Evolutionary conservation across 2,797 vertebrate species (phyloP), one percentile per base, ranked within the genome.

Genomic region (Gallinago solitaria): DNA sequence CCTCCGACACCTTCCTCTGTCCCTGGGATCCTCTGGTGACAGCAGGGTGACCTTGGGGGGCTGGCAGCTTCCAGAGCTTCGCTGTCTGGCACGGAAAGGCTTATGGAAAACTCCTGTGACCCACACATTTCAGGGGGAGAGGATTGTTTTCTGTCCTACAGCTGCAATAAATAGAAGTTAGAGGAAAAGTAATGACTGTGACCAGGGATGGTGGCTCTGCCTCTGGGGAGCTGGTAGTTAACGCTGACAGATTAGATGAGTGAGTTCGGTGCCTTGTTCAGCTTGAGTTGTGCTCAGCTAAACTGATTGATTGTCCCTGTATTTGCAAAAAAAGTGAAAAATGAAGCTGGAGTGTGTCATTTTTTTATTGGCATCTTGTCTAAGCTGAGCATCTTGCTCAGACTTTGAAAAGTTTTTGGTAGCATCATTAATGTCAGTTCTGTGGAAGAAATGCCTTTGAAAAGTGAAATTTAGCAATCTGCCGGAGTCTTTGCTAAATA

Each of bases 381-480:
- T 94, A 90, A 95, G 83, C 59, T 88, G 59, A 87, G 80, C 76
- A 56, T 93, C 54, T 91, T 96, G 78, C 88, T 94, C 80, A 86
- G 82, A 45, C 74, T 93, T 93, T 23, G 61, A 18, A 82, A 90
- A 92, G 51, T 74, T 89, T 93, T 87, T 0, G 0, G 47, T 92
- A 89, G 25, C 64, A 28, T 88, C 63, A 6, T 77, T 90, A 76
- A 50, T 37, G 85, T 91, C 93, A 93, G 71, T 56, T 33, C 51
- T 64, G 48, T 56, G 25, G 47, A 81, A 93, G n/a, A 92, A 93
- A 61, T 70, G 80, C 37, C 39, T 95, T 93, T 96, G 85, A 70
- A 68, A 90, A 92, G 59, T 84, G 83, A 77, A 87, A 89, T 95
- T 61, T 82, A 90, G 77, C 83, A 88, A 53, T 94, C 83, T 93